phyloP scores from a whole-genome alignment of 2,888 invertebrate genomes.

The Erebia palarica region DNA sequence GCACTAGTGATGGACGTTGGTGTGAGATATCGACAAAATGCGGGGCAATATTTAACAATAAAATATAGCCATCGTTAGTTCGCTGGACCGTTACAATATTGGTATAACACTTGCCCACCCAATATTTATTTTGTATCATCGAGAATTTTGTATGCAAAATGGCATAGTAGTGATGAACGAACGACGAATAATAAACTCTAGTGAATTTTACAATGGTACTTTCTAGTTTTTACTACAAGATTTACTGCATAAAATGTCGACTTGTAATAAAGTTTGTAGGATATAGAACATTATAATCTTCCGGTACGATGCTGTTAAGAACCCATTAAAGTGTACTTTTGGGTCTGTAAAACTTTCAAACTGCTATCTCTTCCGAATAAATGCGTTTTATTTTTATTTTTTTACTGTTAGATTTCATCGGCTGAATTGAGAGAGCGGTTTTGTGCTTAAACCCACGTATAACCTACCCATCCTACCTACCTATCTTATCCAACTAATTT shows the following conservation, averaged over 20 bases:
- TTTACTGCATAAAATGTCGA: neutral
- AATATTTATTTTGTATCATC: slow-evolving; percentile 25
- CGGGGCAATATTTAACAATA: slow-evolving; percentile 20
- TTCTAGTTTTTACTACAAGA: neutral
- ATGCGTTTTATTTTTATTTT: neutral
- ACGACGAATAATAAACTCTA: slow-evolving; percentile 12
- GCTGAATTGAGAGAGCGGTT: neutral
- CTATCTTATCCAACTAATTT: too few species aligned
- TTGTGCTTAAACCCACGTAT: neutral
- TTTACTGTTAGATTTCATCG: neutral
- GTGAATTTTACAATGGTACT: neutral
- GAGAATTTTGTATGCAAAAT: slow-evolving; percentile 21
- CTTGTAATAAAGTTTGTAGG: neutral
- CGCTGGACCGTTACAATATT: slow-evolving; percentile 20
- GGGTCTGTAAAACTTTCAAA: neutral
- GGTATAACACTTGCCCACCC: slow-evolving; percentile 20
- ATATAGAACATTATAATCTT: neutral
- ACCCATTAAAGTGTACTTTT: neutral
- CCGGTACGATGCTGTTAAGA: neutral
- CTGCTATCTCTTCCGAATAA: neutral
- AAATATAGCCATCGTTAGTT: slow-evolving; percentile 25
- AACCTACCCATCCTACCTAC: too few species aligned
- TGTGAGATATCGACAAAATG: slow-evolving; percentile 45
- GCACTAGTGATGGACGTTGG: slow-evolving; percentile 46
- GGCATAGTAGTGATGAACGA: slow-evolving; percentile 10